Percentiles rank a stretch among this genome's conserved stretches.
Conservation (phyloP, 2,797 vertebrate species). For the Alauda arvensis region DNA sequence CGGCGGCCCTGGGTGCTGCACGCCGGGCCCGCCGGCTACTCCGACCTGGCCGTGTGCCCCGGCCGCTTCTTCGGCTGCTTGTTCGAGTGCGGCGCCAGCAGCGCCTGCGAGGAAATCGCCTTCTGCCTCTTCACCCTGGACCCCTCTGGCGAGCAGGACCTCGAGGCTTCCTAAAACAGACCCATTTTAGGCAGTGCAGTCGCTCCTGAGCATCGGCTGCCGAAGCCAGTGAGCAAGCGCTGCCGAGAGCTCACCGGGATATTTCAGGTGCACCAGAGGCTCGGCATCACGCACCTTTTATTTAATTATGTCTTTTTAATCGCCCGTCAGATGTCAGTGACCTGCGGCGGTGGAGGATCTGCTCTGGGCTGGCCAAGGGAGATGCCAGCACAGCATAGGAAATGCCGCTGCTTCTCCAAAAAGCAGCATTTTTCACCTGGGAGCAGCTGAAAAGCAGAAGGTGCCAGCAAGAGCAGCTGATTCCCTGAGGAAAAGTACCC, state of each 20-base stretch:
- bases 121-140: constrained; percentile 65
- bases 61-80: constrained; percentile 81
- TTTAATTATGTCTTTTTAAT: background rate
- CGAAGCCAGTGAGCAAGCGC: accelerated
- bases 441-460: background rate
- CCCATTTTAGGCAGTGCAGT: accelerated
- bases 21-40: constrained; percentile 83
- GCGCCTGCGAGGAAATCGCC: constrained; percentile 79
- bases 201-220: accelerated
- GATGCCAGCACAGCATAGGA: accelerated
- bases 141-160: background rate
- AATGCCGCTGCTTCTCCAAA: background rate
- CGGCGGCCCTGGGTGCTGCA: constrained; percentile 79
- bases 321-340: accelerated
- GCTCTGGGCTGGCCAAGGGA: background rate
- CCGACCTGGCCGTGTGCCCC: constrained; percentile 81
- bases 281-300: accelerated
- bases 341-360: background rate
- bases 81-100: constrained; percentile 81
- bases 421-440: background rate
- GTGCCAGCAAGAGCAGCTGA: background rate
- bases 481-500: background rate
- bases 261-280: accelerated
- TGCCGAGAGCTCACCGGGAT: accelerated
- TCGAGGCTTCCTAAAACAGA: accelerated